Conservation (phyloP, 1,140 invertebrate genomes). For the Drosophila micromelanica region DNA sequence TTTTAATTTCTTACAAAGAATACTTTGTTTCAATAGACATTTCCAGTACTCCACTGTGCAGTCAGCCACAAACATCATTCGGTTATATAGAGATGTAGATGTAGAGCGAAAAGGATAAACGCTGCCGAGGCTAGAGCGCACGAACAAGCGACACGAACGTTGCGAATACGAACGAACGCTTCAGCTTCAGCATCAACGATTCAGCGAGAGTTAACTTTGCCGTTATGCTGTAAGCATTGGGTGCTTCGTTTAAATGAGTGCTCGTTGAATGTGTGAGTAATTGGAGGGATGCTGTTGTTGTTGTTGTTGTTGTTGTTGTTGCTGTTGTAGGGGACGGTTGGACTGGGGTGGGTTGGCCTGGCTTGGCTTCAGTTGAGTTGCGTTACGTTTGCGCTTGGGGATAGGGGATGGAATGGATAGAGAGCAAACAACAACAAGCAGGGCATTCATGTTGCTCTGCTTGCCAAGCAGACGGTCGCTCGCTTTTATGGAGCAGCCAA, state of each 20-base stretch:
- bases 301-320: slow-evolving; percentile 47
- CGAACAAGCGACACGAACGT: slow-evolving; percentile 52
- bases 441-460: slow-evolving; percentile 64
- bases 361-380: no score
- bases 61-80: slow-evolving; percentile 49
- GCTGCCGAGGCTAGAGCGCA: slow-evolving; percentile 50
- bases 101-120: slow-evolving; percentile 52
- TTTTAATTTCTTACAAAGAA: no score
- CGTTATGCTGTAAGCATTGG: slow-evolving; percentile 76
- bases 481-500: slow-evolving; percentile 62
- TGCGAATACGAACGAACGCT: no score
- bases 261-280: slow-evolving; percentile 82
- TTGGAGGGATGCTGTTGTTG: slow-evolving; percentile 66
- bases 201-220: slow-evolving; percentile 72
- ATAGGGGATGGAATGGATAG: slow-evolving; percentile 32
- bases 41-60: slow-evolving; percentile 48
- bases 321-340: background rate
- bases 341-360: background rate
- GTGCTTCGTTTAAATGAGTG: slow-evolving; percentile 82
- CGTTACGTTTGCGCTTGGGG: slow-evolving; percentile 1
- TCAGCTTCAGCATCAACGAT: slow-evolving; percentile 31
- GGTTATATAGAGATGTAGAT: slow-evolving; percentile 27
- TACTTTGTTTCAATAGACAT: background rate
- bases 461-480: slow-evolving; percentile 60
- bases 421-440: slow-evolving; percentile 80